Conservation (phyloP, 1,140 invertebrate genomes). For the Anagrus nilaparvatae region DNA sequence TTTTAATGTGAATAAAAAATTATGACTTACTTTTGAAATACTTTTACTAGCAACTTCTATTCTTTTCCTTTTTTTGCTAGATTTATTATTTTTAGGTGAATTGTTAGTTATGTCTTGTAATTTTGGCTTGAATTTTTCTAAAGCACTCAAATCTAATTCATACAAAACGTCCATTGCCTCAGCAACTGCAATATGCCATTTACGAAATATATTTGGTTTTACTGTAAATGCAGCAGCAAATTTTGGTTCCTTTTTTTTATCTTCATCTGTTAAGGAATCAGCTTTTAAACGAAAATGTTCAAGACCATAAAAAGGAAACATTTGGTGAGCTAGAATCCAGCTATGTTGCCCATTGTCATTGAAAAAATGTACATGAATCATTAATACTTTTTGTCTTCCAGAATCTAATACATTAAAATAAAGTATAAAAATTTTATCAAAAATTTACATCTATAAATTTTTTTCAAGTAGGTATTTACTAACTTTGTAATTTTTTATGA, state of each 20-base stretch:
- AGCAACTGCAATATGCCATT: constrained; percentile 50
- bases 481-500: constrained; percentile 42
- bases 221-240: constrained; percentile 41
- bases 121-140: constrained; percentile 13
- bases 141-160: constrained; percentile 11
- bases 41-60: constrained; percentile 6
- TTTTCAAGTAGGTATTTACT: constrained; percentile 21
- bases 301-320: constrained; percentile 54
- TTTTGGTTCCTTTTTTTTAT: constrained; percentile 42
- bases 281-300: constrained; percentile 48
- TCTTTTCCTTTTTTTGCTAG: constrained; percentile 11
- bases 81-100: constrained; percentile 6
- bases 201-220: constrained; percentile 37
- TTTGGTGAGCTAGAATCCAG: constrained; percentile 54
- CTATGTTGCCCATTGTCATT: constrained; percentile 63
- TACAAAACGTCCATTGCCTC: constrained; percentile 33
- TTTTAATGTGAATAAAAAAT: constrained; percentile 3
- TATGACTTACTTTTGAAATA: background rate
- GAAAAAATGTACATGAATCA: constrained; percentile 71
- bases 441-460: background rate
- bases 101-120: constrained; percentile 8
- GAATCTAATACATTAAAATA: constrained; percentile 25
- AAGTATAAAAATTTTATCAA: background rate
- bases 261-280: constrained; percentile 9
- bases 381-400: constrained; percentile 28